Base-by-base conservation (phyloP, 2,888 invertebrate species). In the Campoplex nolae region DNA sequence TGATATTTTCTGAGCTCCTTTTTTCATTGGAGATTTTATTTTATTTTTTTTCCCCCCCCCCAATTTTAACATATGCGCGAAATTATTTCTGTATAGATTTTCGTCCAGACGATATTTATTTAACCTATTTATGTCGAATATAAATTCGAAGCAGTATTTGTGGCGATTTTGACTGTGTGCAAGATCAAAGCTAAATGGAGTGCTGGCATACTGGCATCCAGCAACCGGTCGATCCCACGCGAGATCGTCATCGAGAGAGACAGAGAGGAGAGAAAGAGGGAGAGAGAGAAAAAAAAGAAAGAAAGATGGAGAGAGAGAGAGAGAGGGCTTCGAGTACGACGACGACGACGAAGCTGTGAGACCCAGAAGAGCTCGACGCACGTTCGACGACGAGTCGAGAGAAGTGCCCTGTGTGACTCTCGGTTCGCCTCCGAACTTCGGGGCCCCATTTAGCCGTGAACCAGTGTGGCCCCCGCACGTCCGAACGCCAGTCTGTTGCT, bases 361-460 rank as follows among this genome's bases (percentile, higher is more conserved):
- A 83, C 71, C 81, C 80, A 80, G 84, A 78, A 80, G 84, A 78
- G 65, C 78, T 74, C 84, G 79, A 80, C 65, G 73, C 78, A 68
- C 81, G 82, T 73, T 77, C 76, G 83, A 70, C 83, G 76, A 51
- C 83, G 54, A 83, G 75, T 75, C 82, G 83, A 79, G 70, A 70
- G 28, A 78, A 76, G 75, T 70, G 54, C 68, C 56, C 68, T 75
- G 82, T 75, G 82, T 75, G 82, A 82, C 87, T 85, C 74, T 82
- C 68, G 67, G 80, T 58, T 74, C 87, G 78, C 84, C 85, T 83
- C 80, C 74, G 67, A 80, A 81, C 74, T 45, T 78, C 84, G 81
- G 87, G 81, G 81, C 83, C 87, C 87, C 87, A 88, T 89, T 89
- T 87, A 88, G 84, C 88, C 89, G 88, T 88, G 88, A 89, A 87